These are phyloP conservation scores for Xanthia icteritia DNA, from an alignment of 2,888 invertebrate species.

Conservation along the genomic window DNA sequence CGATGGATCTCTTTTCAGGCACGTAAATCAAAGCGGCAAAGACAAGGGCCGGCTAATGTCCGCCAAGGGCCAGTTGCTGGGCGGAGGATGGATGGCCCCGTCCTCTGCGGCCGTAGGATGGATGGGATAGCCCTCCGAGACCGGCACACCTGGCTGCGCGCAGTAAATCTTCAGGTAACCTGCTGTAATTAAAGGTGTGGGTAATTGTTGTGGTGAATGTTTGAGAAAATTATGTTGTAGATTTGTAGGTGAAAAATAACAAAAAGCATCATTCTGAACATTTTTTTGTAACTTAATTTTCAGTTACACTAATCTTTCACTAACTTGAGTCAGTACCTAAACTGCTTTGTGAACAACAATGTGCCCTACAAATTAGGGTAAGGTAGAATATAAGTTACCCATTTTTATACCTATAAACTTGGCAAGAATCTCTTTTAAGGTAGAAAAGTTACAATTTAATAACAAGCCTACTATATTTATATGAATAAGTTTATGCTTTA, in stretches of 20 bases:
- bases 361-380: background rate
- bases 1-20: constrained; percentile 82
- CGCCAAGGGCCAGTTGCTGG: constrained; percentile 71
- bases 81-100: constrained; percentile 64
- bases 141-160: constrained; percentile 64
- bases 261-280: background rate
- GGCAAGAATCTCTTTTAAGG: background rate
- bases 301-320: background rate
- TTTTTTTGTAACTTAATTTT: background rate
- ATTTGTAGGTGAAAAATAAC: background rate
- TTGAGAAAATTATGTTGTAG: constrained; percentile 3
- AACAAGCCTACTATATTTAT: too few relatives aligned
- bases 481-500: too few relatives aligned
- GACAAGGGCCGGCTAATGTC: constrained; percentile 84
- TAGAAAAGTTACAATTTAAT: background rate
- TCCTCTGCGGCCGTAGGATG: constrained; percentile 57
- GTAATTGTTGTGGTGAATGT: constrained; percentile 42
- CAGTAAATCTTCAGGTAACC: constrained; percentile 66
- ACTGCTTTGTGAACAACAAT: background rate
- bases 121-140: constrained; percentile 64
- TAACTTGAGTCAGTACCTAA: background rate
- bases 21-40: constrained; percentile 87
- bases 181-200: constrained; percentile 59
- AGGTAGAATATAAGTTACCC: background rate
- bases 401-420: background rate